A percentile compares a stretch with the other conserved stretches of the same genome.
phyloP scores from a whole-genome alignment of 2,888 invertebrate genomes.

The Macropis europaea region DNA sequence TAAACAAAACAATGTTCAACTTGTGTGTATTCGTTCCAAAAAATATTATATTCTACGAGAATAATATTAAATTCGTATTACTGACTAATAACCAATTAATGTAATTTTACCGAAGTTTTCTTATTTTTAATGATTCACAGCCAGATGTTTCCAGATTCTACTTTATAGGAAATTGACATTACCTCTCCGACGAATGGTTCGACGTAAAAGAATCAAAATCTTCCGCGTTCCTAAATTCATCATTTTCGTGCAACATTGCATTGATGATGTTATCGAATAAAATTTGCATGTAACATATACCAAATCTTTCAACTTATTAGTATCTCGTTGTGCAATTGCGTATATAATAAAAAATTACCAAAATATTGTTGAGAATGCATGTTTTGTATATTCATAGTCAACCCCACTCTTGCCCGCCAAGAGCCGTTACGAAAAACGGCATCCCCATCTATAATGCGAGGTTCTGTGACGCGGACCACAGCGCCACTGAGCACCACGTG shows the following conservation, averaged over 20 bases:
- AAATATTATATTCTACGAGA: neutral
- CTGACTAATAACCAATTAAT: neutral
- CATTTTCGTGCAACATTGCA: neutral
- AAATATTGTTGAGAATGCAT: too few relatives aligned
- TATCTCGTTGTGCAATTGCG: neutral
- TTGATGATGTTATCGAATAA: neutral
- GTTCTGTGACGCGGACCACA: too few relatives aligned
- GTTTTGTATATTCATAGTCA: too few relatives aligned
- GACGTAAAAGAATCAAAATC: constrained; percentile 42
- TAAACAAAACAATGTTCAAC: constrained; percentile 24
- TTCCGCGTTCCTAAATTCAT: constrained; percentile 61
- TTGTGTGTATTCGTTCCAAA: neutral
- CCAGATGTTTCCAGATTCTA: constrained; percentile 71
- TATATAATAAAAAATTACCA: too few relatives aligned
- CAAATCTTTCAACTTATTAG: neutral
- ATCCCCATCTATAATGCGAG: too few relatives aligned
- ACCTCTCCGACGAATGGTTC: constrained; percentile 68
- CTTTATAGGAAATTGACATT: constrained; percentile 54
- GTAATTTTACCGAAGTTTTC: constrained; percentile 7
- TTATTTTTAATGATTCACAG: neutral
- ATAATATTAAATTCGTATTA: constrained; percentile 14
- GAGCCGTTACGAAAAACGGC: too few relatives aligned
- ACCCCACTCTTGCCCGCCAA: too few relatives aligned
- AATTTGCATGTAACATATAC: neutral
- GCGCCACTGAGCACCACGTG: too few relatives aligned